A percentile compares a stretch with the other conserved stretches of the same genome.
Conservation (phyloP, 2,113 vertebrate genomes). For the Nycticryphes semicollaris region DNA sequence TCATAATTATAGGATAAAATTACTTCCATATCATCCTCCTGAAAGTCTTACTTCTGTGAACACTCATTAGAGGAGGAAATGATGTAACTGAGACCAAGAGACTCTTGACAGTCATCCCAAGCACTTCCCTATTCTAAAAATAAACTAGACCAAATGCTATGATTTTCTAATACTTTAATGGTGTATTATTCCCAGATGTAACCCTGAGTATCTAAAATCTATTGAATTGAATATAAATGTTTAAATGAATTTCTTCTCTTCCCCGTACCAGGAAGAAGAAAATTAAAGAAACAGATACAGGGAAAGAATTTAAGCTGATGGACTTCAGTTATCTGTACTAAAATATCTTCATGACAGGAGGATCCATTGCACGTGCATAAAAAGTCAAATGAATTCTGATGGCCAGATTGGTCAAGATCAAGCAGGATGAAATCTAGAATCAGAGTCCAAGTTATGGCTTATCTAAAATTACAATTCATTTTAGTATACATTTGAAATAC, state of each 20-base stretch:
- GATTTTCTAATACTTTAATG: neutral
- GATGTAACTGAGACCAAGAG: neutral
- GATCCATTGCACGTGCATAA: neutral
- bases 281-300: neutral
- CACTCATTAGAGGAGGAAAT: neutral
- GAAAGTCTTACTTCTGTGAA: neutral
- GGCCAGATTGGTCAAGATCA: neutral
- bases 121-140: constrained; percentile 27
- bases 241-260: neutral
- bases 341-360: neutral
- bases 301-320: neutral
- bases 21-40: neutral
- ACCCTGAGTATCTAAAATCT: neutral
- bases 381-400: neutral
- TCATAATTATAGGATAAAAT: constrained; percentile 6
- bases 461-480: neutral
- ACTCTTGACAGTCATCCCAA: neutral
- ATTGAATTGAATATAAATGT: neutral
- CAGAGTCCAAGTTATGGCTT: neutral
- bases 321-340: neutral
- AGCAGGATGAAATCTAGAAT: too few relatives aligned
- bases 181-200: neutral
- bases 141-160: neutral
- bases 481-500: neutral
- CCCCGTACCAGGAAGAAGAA: neutral